Evolutionary conservation across 2,888 invertebrate species (phyloP), one percentile per base, ranked within the genome.

Genomic region (Phragmatobia fuliginosa): DNA sequence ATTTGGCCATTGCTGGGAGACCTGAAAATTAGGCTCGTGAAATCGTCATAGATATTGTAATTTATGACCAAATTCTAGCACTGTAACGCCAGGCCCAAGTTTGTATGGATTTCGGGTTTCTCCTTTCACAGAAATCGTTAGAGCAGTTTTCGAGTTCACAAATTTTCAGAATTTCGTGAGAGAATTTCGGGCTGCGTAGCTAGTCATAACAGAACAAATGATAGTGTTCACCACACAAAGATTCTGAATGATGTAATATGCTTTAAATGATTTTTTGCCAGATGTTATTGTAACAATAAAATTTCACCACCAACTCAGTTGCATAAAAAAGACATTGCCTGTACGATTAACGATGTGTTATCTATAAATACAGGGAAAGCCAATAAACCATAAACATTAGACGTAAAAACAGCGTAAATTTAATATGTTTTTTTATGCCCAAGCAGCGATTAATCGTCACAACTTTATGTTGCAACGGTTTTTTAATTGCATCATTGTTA

Each of bases 401-500:
- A 38, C 68, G 71, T 76, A 69, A 71, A 68, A 74, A 66, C 62
- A 18, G 66, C 72, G 73, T 73, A 68, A 71, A 78, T 78, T 79
- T 75, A 82, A 61, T 74, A 66, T 67, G 59, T 72, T 80, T 71
- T n/a, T 85, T 83, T 79, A 81, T 67, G 71, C 56, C 71, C 77
- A 60, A 64, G 72, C 70, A 66, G 52, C 74, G 73, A 77, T 78
- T 79, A 74, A 83, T 74, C 79, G 71, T 72, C 32, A 62, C 68
- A 58, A 64, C 62, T 75, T 72, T 72, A 69, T 79, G 71, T 74
- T 72, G 74, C 60, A 79, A 73, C 61, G 32, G 69, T 75, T 79
- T 80, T 80, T 73, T 78, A 74, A 81, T 85, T 83, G 82, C 83
- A 81, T 83, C 83, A 86, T 83, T 79, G 80, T 87, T 83, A 79